Evolutionary conservation across 2,888 invertebrate genomes (phyloP), one percentile per base, ranked within the genome.

Genomic region (Cosmorhoe ocellata): DNA sequence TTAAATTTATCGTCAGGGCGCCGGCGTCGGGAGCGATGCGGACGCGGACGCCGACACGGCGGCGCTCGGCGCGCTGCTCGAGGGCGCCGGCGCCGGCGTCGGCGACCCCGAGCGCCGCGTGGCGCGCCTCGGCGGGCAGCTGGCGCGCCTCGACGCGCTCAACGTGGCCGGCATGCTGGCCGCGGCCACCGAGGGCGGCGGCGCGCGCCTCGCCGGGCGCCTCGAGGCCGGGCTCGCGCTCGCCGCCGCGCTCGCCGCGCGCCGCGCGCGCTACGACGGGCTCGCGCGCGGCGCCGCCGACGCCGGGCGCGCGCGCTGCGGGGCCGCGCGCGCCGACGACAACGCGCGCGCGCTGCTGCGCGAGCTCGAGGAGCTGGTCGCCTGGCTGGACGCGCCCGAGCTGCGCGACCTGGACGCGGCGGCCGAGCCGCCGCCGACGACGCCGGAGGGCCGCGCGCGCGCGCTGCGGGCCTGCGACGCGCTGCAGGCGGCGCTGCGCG

Each of bases 71-170:
- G 94, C 94, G 64, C 90, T 99, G 58, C 95, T 99, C 88, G 92
- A 94, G 8, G 38, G 37, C 30, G 94, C 96, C 9, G 96, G 98
- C 52, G 94, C 22, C 13, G 94, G 96, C n/a, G 96, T 98, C 52
- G 94, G 94, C 45, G 95, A 96, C 84, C 96, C 96, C 7, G 94
- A 94, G 83, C 91, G 90, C 11, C 93, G 93, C 71, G 93, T 93
- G 27, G 96, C 97, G 27, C 93, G 96, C 48, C 80, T 87, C 28
- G 87, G 84, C 63, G 82, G 81, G 40, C 81, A 81, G 58, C 94
- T 97, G 69, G 95, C 96, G 67, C 94, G 98, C 91, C 96, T 98
- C 51, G 95, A 76, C 85, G 53, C 84, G 81, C 46, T 57, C 59
- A 60, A 60, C 48, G 59, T 60, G 46, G 57, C 32, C 26, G 59